Base-by-base conservation (phyloP, 1,140 invertebrate genomes). In the Bombus huntii region DNA sequence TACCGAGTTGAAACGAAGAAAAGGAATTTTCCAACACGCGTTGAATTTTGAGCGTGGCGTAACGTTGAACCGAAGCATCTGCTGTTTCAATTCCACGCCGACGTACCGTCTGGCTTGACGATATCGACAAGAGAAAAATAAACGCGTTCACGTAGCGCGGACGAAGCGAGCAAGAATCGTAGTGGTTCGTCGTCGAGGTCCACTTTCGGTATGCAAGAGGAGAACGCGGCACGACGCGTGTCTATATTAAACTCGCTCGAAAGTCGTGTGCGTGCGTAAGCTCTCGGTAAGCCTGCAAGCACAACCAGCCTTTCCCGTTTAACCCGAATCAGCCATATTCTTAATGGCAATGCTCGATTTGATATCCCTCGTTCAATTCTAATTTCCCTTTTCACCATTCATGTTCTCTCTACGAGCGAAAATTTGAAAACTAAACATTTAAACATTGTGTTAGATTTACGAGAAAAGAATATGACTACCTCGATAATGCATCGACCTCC, bases 231-330 rank as follows among this genome's bases (percentile, higher is more conserved):
- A 88, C 87, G 88, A 87, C 87, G 88, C 89, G 88, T 87, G 71
- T 88, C 91, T 92, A 93, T 92, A 92, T 92, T 93, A 91, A 92
- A 92, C 91, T 70, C 88, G 70, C 71, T 79, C 37, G 72, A 65
- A 83, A 77, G 59, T 65, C 71, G 72, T 87, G 75, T 83, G 87
- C 82, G 72, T 90, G 80, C 70, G 71, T 70, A 66, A 76, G 42
- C 73, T 83, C 34, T 34, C 39, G 42, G 72, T 83, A 83, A 72
- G 85, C 73, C 84, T 72, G 78, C 78, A 72, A 81, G 82, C 87
- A 82, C 76, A 34, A 22, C 28, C 80, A 53, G 22, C 31, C 37
- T 75, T 73, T 77, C 73, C 31, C 83, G 47, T 81, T 75, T 44
- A 80, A 81, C 31, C 53, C 47, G 76, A 78, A 59, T 79, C 76